These are phyloP conservation scores for Dioctria linearis DNA, from an alignment of 2,888 invertebrate species.

Conservation along the genomic window DNA sequence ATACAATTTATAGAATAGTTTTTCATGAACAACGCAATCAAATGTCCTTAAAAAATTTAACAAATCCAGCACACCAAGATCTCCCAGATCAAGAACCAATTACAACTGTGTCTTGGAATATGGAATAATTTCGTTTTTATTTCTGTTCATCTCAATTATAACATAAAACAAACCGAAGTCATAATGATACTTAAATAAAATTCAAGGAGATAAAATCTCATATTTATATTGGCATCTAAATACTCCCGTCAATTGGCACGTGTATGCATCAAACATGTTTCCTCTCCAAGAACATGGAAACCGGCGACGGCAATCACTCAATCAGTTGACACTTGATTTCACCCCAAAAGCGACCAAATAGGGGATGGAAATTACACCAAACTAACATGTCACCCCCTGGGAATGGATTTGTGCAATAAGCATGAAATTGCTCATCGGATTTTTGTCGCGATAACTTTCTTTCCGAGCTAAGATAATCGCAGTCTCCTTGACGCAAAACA, in stretches of 20 bases:
- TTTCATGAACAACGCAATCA: no score
- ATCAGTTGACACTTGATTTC: slow-evolving; percentile 41
- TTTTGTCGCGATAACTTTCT: slow-evolving; percentile 48
- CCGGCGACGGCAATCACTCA: slow-evolving; percentile 40
- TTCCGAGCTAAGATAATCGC: slow-evolving; percentile 22
- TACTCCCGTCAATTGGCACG: slow-evolving; percentile 34
- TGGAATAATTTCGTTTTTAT: no score
- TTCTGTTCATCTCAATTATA: no score
- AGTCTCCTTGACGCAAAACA: neutral
- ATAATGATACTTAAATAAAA: no score
- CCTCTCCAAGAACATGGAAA: slow-evolving; percentile 20
- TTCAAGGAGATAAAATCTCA: slow-evolving; percentile 2
- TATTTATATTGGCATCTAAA: slow-evolving; percentile 13
- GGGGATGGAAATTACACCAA: slow-evolving; percentile 33
- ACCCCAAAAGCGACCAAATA: slow-evolving; percentile 42
- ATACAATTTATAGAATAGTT: no score
- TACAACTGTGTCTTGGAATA: no score
- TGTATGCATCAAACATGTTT: neutral
- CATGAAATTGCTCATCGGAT: slow-evolving; percentile 65
- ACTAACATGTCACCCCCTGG: slow-evolving; percentile 46
- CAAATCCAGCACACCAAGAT: no score
- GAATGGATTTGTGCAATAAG: slow-evolving; percentile 64
- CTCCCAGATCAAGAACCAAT: no score
- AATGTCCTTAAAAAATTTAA: no score
- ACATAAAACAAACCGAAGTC: no score